Evolutionary conservation across 2,888 invertebrate species (phyloP).

Genomic region (Nezara viridula): DNA sequence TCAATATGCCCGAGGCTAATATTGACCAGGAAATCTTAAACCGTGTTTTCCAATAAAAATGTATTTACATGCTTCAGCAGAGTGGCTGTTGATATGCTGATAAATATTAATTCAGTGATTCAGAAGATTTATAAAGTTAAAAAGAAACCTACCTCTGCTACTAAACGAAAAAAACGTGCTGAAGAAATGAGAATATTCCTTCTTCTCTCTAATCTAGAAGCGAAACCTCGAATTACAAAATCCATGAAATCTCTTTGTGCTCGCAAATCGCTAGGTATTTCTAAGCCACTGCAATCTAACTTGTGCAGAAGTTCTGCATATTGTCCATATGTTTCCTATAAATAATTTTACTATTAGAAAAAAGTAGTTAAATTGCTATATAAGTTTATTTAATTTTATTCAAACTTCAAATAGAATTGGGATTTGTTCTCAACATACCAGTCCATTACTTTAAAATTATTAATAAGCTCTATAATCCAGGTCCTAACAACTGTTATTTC

Average conservation of each 20-base stretch:
- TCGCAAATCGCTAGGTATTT: slow-evolving; percentile 75
- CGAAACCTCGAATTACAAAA: slow-evolving; percentile 84
- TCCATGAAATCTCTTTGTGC: slow-evolving; percentile 87
- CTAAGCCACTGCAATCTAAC: slow-evolving; percentile 72
- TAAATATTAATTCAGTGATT: neutral
- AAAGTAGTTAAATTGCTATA: neutral
- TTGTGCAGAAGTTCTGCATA: slow-evolving; percentile 84
- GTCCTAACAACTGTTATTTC: too few relatives aligned
- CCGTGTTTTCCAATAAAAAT: too few relatives aligned
- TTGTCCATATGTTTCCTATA: slow-evolving; percentile 81
- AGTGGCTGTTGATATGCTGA: neutral
- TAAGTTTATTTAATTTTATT: neutral
- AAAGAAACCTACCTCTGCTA: slow-evolving; percentile 75
- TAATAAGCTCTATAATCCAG: too few relatives aligned
- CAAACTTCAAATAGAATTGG: neutral
- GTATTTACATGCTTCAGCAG: too few relatives aligned
- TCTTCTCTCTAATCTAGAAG: slow-evolving; percentile 79
- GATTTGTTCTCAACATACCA: neutral
- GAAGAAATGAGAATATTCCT: slow-evolving; percentile 82
- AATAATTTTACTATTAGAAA: neutral
- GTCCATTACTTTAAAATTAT: too few relatives aligned
- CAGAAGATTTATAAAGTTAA: neutral
- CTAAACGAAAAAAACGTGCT: slow-evolving; percentile 80
- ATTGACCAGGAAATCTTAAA: too few relatives aligned
- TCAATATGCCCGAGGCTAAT: too few relatives aligned